Base-by-base conservation (phyloP, 2,113 vertebrate species). In the Ammodramus savannarum region DNA sequence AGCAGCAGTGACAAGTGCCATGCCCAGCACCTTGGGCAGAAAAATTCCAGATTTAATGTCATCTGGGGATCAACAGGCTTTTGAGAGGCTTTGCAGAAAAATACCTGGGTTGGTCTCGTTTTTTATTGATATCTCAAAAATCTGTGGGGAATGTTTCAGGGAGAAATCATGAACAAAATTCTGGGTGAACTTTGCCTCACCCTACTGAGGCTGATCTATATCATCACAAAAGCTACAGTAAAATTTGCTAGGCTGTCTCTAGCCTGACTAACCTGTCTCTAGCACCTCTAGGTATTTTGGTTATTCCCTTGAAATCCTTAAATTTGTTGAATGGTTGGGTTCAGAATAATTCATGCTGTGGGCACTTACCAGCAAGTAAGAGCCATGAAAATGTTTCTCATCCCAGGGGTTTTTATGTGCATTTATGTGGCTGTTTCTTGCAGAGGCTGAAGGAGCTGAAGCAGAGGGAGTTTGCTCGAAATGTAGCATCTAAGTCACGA, bases 381-480 rank as follows among this genome's bases (percentile, higher is more conserved):
- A 71, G 66, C 82, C 78, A 38, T 73, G 67, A 54, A 32, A 76
- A 41, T 17, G 5, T 55, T 89, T 43, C 32, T 73, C 67, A 43
- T 82, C 38, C 57, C 63, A 49, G 32, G 22, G 4, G 3, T 20
- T 95, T 63, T 90, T 87, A 31, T 51, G 15, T 94, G 46, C 43
- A 29, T 82, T 94, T 94, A 43, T 96, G 29, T 96, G 74, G 12
- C 62, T 94, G 16, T 95, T 84, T 94, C 92, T 91, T 95, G 77
- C 96, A 99, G 99, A 98, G 99, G 20, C 98, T 99, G 89, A 99
- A 99, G 97, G 99, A 99, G 81, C 97, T 99, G 97, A 99, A 99
- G 62, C 99, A 99, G 96, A 98, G 99, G 94, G 99, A 99, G 96
- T 99, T 99, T 93, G 98, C 98, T 95, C 96, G 99, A 91, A 99